Evolutionary conservation across 2,888 invertebrate genomes (phyloP).

Genomic region (Drosophila anceps): DNA sequence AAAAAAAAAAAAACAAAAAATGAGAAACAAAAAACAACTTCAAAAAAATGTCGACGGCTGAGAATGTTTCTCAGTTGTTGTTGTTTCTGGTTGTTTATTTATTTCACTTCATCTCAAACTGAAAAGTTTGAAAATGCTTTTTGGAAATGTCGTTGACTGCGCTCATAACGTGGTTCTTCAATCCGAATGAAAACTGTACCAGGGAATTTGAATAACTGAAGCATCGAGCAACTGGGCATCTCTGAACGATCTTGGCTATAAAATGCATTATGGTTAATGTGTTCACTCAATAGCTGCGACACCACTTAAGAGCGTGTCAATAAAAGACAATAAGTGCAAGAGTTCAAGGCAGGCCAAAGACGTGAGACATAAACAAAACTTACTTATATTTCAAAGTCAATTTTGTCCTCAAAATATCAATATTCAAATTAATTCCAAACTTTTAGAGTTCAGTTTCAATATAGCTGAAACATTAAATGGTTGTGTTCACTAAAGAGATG

Average conservation of each 20-base stretch:
- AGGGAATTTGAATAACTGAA: slow-evolving; percentile 26
- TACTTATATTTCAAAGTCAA: neutral
- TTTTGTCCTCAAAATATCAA: neutral
- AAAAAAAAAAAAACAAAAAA: slow-evolving; percentile 53
- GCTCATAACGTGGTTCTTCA: slow-evolving; percentile 17
- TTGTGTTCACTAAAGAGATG: too few relatives aligned
- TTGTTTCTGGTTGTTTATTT: slow-evolving; percentile 29
- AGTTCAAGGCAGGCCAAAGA: slow-evolving; percentile 9
- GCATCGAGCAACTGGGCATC: neutral
- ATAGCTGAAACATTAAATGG: neutral
- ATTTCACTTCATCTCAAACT: slow-evolving; percentile 30
- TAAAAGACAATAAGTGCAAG: neutral
- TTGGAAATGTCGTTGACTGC: slow-evolving; percentile 51
- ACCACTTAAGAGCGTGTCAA: slow-evolving; percentile 5
- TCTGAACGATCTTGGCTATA: slow-evolving; percentile 7
- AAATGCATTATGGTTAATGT: slow-evolving; percentile 15
- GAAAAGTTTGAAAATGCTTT: slow-evolving; percentile 50
- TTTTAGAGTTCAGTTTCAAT: neutral
- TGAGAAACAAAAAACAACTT: neutral
- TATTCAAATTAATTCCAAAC: neutral
- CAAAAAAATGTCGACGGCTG: slow-evolving; percentile 66
- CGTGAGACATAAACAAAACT: neutral
- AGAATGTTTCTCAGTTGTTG: slow-evolving; percentile 62
- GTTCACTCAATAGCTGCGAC: slow-evolving; percentile 1
- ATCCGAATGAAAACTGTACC: slow-evolving; percentile 28